phyloP scores from a whole-genome alignment of 2,113 vertebrate genomes.

The Columbina picui region DNA sequence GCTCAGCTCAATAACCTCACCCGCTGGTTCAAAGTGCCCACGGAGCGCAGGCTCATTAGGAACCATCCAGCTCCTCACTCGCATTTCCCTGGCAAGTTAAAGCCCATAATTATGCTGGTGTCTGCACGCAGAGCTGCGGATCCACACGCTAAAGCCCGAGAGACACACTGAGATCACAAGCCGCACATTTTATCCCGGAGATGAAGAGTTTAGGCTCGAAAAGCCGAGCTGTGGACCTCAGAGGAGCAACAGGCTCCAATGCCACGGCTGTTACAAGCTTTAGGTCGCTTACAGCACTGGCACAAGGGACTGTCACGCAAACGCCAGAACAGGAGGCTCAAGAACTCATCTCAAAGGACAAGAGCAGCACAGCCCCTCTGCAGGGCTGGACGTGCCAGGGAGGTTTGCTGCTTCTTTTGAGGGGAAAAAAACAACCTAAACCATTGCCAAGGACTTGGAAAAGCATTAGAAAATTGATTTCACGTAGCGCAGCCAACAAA shows the following conservation, averaged over 20 bases:
- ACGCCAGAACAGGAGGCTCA: no score
- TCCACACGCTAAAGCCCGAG: not conserved
- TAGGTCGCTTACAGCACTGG: not conserved
- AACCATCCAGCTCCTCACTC: not conserved
- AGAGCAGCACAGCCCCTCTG: not conserved
- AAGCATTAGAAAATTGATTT: not conserved
- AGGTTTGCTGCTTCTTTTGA: not conserved
- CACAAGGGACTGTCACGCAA: not conserved
- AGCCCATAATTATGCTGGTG: rapidly evolving
- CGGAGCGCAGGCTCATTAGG: not conserved
- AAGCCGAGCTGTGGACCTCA: not conserved
- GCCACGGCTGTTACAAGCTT: not conserved
- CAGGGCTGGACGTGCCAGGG: no score
- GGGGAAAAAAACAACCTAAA: not conserved
- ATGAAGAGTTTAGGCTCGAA: not conserved
- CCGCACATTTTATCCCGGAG: not conserved
- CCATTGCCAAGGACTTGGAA: not conserved
- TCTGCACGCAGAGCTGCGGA: rapidly evolving
- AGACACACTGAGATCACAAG: not conserved
- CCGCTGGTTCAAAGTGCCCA: not conserved
- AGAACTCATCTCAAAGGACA: not conserved
- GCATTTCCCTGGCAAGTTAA: no score
- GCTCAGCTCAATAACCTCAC: not conserved
- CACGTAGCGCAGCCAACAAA: not conserved
- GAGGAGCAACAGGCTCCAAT: not conserved